Evolutionary conservation across 2,888 invertebrate species (phyloP).

Genomic region (Rhaphigaster nebulosa): DNA sequence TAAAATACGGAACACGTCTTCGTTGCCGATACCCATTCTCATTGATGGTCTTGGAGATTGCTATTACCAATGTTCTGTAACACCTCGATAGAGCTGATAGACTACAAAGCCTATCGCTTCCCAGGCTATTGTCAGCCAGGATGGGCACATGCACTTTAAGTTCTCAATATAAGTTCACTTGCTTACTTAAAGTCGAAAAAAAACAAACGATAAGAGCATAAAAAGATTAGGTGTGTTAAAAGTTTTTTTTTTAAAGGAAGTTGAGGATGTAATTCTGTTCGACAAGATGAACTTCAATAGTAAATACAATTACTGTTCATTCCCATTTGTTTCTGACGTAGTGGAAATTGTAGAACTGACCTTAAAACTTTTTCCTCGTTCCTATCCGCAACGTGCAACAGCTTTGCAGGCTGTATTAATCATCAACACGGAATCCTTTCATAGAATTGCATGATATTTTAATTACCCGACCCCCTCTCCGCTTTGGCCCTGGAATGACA

Average conservation of each 20-base stretch:
- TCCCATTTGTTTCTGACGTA: neutral
- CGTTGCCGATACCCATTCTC: too few species aligned
- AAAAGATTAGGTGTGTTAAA: too few species aligned
- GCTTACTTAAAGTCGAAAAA: too few species aligned
- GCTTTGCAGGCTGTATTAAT: neutral
- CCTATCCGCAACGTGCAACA: neutral
- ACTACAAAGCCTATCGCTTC: too few species aligned
- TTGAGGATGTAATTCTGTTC: neutral
- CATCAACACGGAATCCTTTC: slow-evolving; percentile 20
- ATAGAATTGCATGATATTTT: neutral
- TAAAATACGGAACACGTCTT: too few species aligned
- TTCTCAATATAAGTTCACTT: too few species aligned
- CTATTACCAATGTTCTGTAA: too few species aligned
- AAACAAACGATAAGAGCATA: too few species aligned
- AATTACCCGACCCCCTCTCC: neutral
- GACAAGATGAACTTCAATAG: neutral
- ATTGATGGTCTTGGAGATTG: too few species aligned
- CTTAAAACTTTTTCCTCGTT: neutral
- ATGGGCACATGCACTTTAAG: too few species aligned
- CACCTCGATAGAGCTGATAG: too few species aligned
- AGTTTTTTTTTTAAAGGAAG: neutral
- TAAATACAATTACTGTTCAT: neutral
- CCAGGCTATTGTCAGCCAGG: too few species aligned
- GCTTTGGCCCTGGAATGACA: neutral
- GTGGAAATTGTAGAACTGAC: neutral